Evolutionary conservation across 2,113 vertebrate species (phyloP).

Genomic region (Arothron firmamentum): DNA sequence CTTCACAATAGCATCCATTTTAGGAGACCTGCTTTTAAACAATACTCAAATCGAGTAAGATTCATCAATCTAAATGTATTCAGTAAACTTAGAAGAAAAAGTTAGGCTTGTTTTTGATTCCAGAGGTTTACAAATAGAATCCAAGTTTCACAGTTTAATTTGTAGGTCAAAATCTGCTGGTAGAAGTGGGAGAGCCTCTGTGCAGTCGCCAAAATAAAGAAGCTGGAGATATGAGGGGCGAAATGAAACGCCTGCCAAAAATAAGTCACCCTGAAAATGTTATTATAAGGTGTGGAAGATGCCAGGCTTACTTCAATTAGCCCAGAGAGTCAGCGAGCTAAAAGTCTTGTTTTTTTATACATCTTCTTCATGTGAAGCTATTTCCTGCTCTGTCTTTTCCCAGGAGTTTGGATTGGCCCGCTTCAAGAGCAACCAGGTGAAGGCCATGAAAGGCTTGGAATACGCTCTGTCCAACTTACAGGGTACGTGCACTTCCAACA

Average conservation of each 20-base stretch:
- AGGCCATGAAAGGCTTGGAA: constrained; percentile 79
- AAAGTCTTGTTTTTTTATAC: constrained; percentile 16
- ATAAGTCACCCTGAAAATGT: constrained; percentile 23
- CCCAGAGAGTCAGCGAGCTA: constrained; percentile 3
- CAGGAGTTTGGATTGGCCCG: constrained; percentile 81
- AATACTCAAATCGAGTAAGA: too few species aligned
- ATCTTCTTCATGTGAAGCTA: constrained; percentile 14
- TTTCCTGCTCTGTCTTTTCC: constrained; percentile 38
- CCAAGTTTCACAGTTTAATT: background rate
- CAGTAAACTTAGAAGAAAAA: too few species aligned
- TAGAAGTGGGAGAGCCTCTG: background rate
- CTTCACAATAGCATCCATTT: background rate
- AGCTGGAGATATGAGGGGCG: constrained; percentile 10
- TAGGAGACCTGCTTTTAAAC: background rate
- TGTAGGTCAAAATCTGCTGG: constrained; percentile 6
- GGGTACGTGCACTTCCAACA: constrained; percentile 56
- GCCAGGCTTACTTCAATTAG: constrained; percentile 13
- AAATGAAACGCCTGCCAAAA: constrained; percentile 24
- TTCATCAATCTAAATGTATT: too few species aligned
- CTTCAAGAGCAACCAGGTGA: constrained; percentile 79
- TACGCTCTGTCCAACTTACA: constrained; percentile 73
- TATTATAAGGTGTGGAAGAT: constrained; percentile 29
- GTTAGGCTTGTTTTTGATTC: background rate
- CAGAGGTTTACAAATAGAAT: background rate
- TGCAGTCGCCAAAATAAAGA: constrained; percentile 30